These are phyloP conservation scores for Hedychridium roseum DNA, from an alignment of 2,888 invertebrate species.

Conservation along the genomic window DNA sequence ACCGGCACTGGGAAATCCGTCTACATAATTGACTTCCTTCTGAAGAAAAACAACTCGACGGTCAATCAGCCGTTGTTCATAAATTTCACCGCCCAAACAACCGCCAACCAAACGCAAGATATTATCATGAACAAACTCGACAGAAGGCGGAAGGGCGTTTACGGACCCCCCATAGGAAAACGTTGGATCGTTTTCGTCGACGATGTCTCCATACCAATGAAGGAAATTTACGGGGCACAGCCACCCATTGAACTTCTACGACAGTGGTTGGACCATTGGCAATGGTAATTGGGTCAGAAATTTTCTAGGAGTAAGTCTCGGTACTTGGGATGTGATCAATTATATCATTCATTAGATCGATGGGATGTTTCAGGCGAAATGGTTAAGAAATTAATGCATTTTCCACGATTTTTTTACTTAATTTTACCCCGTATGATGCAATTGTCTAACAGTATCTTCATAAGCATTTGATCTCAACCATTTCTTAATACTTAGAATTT, in stretches of 20 bases:
- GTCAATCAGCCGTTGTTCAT: constrained; percentile 86
- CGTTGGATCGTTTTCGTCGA: constrained; percentile 91
- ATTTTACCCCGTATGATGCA: too few relatives aligned
- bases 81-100: constrained; percentile 93
- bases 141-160: constrained; percentile 91
- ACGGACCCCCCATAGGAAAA: constrained; percentile 91
- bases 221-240: constrained; percentile 91
- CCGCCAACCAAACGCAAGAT: constrained; percentile 92
- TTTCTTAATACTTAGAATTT: too few relatives aligned
- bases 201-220: constrained; percentile 94
- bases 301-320: too few relatives aligned
- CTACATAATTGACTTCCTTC: constrained; percentile 83
- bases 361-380: too few relatives aligned
- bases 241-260: constrained; percentile 92
- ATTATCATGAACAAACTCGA: constrained; percentile 95
- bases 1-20: constrained; percentile 96
- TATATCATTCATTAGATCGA: too few relatives aligned
- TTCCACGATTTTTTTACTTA: too few relatives aligned
- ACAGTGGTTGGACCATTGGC: constrained; percentile 88
- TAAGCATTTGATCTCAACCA: too few relatives aligned
- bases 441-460: too few relatives aligned
- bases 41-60: constrained; percentile 81
- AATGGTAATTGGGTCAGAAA: constrained; percentile 78
- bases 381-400: too few relatives aligned
- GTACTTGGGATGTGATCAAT: too few relatives aligned